A percentile compares a stretch with the other conserved stretches of the same genome.
Evolutionary conservation across 37 sponge, comb jelly and placozoan species (phyloP).

Genomic region (Amphimedon queenslandica): DNA sequence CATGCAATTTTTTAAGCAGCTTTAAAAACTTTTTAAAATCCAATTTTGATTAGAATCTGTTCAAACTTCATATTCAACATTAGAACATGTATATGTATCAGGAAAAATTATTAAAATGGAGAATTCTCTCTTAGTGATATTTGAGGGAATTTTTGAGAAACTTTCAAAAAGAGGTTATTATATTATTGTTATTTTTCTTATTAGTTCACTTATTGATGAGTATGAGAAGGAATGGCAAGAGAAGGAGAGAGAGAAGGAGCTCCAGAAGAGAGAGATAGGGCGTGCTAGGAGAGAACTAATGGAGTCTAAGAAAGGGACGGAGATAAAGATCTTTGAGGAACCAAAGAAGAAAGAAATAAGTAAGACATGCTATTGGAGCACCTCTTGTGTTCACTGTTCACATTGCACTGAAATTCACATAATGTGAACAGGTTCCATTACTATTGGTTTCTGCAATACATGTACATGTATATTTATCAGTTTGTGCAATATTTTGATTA

Average conservation of each 20-base stretch:
- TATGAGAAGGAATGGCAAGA: constrained; percentile 27
- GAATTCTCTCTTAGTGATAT: neutral
- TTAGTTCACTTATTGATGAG: constrained; percentile 16
- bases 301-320: constrained; percentile 37
- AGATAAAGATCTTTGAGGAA: constrained; percentile 6
- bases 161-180: neutral
- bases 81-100: neutral
- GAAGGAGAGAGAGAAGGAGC: constrained; percentile 43
- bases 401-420: too few species aligned
- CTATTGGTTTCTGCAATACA: too few species aligned
- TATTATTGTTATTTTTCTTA: neutral
- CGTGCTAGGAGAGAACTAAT: constrained; percentile 43
- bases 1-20: too few species aligned
- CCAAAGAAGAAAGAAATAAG: neutral
- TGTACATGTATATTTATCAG: too few species aligned
- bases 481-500: too few species aligned
- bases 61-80: too few species aligned
- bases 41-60: too few species aligned
- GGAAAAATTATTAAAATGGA: neutral
- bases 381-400: neutral
- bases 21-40: too few species aligned
- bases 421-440: too few species aligned
- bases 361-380: neutral
- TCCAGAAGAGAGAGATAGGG: constrained; percentile 25
- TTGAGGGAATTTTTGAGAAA: neutral